Evolutionary conservation across 1,140 invertebrate species (phyloP).

Genomic region (Drosophila sechellia): DNA sequence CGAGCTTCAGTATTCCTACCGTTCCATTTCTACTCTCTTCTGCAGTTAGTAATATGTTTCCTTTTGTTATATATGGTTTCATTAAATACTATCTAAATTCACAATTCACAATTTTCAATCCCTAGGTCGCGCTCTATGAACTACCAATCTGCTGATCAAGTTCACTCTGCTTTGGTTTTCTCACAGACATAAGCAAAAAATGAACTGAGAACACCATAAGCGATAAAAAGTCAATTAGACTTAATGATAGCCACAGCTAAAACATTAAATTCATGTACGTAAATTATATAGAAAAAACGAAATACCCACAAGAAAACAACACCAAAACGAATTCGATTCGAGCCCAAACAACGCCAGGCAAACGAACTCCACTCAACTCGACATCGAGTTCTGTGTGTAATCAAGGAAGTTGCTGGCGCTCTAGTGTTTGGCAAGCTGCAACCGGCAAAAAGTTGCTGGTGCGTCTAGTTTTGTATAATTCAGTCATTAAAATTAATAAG

Average conservation of each 20-base stretch:
- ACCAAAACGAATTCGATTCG: slow-evolving; percentile 58
- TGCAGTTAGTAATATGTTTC: too few relatives aligned
- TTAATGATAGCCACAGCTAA: slow-evolving; percentile 75
- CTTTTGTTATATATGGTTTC: too few relatives aligned
- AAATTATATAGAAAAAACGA: slow-evolving; percentile 36
- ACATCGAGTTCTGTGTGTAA: slow-evolving; percentile 23
- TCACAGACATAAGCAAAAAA: slow-evolving; percentile 52
- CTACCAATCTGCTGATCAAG: slow-evolving; percentile 10
- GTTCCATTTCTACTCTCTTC: too few relatives aligned
- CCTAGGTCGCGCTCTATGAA: slow-evolving; percentile 25
- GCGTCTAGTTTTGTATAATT: slow-evolving; percentile 58
- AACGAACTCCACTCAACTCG: slow-evolving; percentile 14
- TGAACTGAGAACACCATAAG: slow-evolving; percentile 42
- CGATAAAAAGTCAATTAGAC: slow-evolving; percentile 79
- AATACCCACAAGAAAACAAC: slow-evolving; percentile 33
- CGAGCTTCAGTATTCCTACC: neutral
- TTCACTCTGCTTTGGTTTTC: slow-evolving; percentile 36
- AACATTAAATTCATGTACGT: slow-evolving; percentile 68
- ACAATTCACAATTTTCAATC: neutral
- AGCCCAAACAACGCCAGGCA: slow-evolving; percentile 14
- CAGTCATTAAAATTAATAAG: slow-evolving; percentile 77
- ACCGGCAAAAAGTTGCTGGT: slow-evolving; percentile 19
- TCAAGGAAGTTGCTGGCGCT: slow-evolving; percentile 35
- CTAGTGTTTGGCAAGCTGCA: slow-evolving; percentile 16
- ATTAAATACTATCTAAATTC: too few relatives aligned